Percentiles rank a stretch among this genome's conserved stretches.
Evolutionary conservation across 2,113 vertebrate genomes (phyloP).

Genomic region (Triplophysa siluroides): DNA sequence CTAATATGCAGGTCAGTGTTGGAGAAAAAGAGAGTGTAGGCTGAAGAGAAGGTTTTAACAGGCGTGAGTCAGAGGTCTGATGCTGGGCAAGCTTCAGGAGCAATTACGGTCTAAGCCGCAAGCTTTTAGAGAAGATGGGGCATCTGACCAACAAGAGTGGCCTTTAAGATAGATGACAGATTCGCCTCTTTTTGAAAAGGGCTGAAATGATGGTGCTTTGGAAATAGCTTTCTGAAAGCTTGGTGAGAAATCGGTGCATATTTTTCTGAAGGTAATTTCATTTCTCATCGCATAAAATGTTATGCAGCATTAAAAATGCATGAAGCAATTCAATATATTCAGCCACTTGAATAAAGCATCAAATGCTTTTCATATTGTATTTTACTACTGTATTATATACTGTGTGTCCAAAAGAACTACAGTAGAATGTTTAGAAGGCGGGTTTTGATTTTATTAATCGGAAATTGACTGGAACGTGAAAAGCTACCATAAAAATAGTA

Average conservation of each 20-base stretch:
- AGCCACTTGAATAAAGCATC: neutral
- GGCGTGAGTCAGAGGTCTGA: constrained; percentile 41
- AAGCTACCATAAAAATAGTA: no score
- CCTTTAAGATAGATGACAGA: constrained; percentile 37
- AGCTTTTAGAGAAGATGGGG: constrained; percentile 30
- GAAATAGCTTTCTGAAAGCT: constrained; percentile 28
- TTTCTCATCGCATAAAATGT: neutral
- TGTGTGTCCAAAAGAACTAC: no score
- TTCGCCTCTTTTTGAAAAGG: constrained; percentile 22
- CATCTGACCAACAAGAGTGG: constrained; percentile 38
- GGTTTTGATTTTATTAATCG: no score
- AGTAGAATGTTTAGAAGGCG: no score
- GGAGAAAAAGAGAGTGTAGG: constrained; percentile 10
- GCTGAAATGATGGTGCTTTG: constrained; percentile 20
- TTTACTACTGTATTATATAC: no score
- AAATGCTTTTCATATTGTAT: no score
- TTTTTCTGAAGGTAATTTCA: neutral
- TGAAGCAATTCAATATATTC: neutral
- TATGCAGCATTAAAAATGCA: neutral
- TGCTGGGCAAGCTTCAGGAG: constrained; percentile 13
- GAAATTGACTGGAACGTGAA: no score
- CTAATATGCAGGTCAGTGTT: constrained; percentile 9
- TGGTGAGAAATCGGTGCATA: neutral
- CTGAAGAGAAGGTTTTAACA: constrained; percentile 19
- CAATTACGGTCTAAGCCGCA: constrained; percentile 38